Evolutionary conservation across 35 echinoderm and acorn worm species (phyloP).

Genomic region (Antedon bifida): DNA sequence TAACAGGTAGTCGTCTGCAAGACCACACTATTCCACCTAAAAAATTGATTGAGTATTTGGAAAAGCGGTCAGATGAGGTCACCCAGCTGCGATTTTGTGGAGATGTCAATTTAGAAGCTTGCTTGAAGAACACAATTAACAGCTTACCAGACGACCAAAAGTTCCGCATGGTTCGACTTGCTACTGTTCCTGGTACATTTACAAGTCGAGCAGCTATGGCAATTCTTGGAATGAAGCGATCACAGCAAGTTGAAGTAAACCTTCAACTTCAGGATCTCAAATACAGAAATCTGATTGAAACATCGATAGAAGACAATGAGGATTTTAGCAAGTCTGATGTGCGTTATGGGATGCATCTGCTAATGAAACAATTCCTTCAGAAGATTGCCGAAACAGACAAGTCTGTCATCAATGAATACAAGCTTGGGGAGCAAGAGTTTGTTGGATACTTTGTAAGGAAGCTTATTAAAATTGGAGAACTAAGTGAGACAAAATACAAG

Average conservation of each 20-base stretch:
- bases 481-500: constrained; percentile 46
- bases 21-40: constrained; percentile 56
- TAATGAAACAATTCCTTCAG: constrained; percentile 57
- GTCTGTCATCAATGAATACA: constrained; percentile 12
- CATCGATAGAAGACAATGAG: constrained; percentile 19
- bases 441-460: constrained; percentile 53
- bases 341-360: constrained; percentile 63
- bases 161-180: constrained; percentile 43
- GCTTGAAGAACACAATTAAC: constrained; percentile 44
- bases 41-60: constrained; percentile 48
- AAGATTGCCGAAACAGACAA: constrained; percentile 26
- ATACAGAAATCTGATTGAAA: constrained; percentile 65
- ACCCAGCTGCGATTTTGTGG: constrained; percentile 32
- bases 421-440: constrained; percentile 42
- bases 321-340: constrained; percentile 35
- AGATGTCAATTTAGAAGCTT: constrained; percentile 40
- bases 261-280: constrained; percentile 70
- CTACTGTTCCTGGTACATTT: constrained; percentile 80
- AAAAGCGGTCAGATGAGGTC: not conserved
- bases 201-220: constrained; percentile 53
- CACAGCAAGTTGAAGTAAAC: constrained; percentile 45
- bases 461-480: constrained; percentile 26
- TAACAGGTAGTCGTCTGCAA: constrained; percentile 60
- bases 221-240: constrained; percentile 37
- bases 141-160: constrained; percentile 25